Evolutionary conservation across 2,113 vertebrate genomes (phyloP).

Genomic region (Rhynchomys soricoides): DNA sequence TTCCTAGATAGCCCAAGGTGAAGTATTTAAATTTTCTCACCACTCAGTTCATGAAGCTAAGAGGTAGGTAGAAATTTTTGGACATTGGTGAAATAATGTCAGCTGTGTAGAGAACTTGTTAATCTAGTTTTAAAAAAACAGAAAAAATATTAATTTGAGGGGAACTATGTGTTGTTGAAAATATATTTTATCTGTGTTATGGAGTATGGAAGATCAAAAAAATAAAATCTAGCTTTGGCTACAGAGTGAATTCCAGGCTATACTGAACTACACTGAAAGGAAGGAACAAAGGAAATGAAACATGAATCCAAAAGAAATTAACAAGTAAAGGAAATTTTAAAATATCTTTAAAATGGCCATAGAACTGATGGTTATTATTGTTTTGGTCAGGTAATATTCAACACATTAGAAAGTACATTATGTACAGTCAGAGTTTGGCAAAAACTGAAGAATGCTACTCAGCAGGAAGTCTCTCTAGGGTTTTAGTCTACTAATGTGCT

Average conservation of each 20-base stretch:
- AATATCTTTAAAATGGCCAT: not conserved
- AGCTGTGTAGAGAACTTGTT: not conserved
- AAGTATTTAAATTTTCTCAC: not conserved
- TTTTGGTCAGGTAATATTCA: not conserved
- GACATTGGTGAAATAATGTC: not conserved
- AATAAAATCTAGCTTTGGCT: not conserved
- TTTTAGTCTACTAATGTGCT: not conserved
- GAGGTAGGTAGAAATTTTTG: not conserved
- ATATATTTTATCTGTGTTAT: not conserved
- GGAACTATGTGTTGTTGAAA: not conserved
- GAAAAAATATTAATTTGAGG: not conserved
- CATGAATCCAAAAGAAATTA: not conserved
- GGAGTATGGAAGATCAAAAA: not conserved
- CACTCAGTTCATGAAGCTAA: not conserved
- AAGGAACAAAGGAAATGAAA: not conserved
- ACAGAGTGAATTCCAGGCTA: not conserved
- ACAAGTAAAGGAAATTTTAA: not conserved
- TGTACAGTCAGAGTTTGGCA: not conserved
- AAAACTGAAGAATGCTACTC: not conserved
- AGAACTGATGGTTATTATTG: not conserved
- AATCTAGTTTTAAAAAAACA: not conserved
- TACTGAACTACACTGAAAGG: not conserved
- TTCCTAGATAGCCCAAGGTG: not conserved
- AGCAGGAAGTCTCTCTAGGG: not conserved
- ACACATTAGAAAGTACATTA: not conserved